phyloP scores from a whole-genome alignment of 2,888 invertebrate species.

The Xestia sexstrigata region DNA sequence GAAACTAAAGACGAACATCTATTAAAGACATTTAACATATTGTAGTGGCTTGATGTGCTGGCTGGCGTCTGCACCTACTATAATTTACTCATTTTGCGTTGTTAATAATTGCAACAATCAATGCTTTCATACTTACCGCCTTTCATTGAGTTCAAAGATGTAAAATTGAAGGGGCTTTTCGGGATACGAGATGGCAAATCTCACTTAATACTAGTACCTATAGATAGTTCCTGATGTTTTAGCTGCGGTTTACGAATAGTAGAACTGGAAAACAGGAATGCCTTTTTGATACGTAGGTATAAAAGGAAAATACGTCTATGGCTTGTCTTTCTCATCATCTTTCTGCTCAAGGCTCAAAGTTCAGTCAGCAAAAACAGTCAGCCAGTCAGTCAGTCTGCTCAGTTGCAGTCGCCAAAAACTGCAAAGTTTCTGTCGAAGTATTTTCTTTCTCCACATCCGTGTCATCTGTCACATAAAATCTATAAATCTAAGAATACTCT shows the following conservation, averaged over 20 bases:
- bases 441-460: not conserved
- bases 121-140: not conserved
- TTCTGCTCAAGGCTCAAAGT: not conserved
- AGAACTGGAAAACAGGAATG: not conserved
- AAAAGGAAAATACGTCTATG: not conserved
- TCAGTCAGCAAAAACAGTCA: too few species aligned
- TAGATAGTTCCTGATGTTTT: not conserved
- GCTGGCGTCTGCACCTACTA: not conserved
- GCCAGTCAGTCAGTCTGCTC: too few species aligned
- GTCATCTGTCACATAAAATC: not conserved
- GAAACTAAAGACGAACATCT: too few species aligned
- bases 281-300: not conserved
- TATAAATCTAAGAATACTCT: constrained; percentile 11
- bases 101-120: constrained; percentile 1
- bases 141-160: not conserved
- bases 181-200: not conserved
- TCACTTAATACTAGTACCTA: not conserved
- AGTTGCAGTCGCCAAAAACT: not conserved
- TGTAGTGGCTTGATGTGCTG: too few species aligned
- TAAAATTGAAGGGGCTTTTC: not conserved
- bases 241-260: not conserved
- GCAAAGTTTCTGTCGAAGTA: too few species aligned
- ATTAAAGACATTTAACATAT: too few species aligned
- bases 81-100: not conserved
- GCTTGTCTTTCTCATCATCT: not conserved